Percentiles rank a stretch among this genome's conserved stretches.
Evolutionary conservation across 2,888 invertebrate species (phyloP).

Genomic region (Rhogogaster chlorosoma): DNA sequence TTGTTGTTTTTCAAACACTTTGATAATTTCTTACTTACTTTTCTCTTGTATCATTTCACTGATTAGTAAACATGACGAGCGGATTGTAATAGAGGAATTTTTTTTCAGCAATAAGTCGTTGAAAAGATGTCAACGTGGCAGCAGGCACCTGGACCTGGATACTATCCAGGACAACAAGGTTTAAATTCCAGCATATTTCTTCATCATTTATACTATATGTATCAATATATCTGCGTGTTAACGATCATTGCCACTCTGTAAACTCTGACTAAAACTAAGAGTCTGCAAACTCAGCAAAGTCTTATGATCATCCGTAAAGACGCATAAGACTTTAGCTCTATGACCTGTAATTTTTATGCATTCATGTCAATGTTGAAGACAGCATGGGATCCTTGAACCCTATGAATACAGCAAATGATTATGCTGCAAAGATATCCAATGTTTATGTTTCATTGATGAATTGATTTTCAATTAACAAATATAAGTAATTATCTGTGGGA

Average conservation of each 20-base stretch:
- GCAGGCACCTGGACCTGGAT: conserved; percentile 72
- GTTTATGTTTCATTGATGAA: background rate
- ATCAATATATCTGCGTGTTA: background rate
- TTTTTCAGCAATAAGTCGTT: conserved; percentile 70
- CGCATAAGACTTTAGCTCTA: background rate
- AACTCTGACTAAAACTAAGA: background rate
- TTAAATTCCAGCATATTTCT: conserved; percentile 54
- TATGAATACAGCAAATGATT: background rate
- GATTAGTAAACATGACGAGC: conserved; percentile 25
- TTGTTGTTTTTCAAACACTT: background rate
- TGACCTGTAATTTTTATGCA: background rate
- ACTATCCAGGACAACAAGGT: conserved; percentile 76
- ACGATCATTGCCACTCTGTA: conserved; percentile 17
- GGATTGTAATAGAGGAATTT: conserved; percentile 65
- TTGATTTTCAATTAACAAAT: background rate
- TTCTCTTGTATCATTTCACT: background rate
- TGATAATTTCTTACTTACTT: background rate
- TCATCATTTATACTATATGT: conserved; percentile 1
- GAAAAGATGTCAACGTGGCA: conserved; percentile 75
- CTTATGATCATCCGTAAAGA: background rate
- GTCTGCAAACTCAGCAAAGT: background rate
- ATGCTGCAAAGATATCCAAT: background rate
- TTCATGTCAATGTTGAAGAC: no score
- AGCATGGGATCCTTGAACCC: no score
- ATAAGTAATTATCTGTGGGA: background rate